Evolutionary conservation across 2,888 invertebrate genomes (phyloP).

Genomic region (Aricia artaxerxes): DNA sequence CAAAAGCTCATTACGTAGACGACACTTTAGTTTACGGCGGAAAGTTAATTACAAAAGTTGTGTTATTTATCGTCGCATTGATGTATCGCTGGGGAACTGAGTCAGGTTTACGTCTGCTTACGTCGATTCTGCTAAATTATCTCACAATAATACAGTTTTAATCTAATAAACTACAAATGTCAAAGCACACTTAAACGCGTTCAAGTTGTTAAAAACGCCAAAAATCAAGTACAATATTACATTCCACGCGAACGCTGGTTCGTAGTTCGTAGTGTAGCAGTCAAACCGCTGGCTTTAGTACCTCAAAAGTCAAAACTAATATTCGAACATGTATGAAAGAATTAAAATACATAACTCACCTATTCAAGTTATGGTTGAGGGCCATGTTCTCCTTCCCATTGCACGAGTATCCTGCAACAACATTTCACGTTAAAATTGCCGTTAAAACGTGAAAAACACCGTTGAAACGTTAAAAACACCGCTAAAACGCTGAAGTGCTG

Average conservation of each 20-base stretch:
- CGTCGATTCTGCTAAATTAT: too few relatives aligned
- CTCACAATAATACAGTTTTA: too few relatives aligned
- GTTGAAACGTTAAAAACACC: not conserved
- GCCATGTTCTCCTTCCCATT: constrained; percentile 76
- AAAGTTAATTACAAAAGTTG: constrained; percentile 18
- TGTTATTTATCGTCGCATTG: constrained; percentile 12
- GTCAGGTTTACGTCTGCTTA: not conserved
- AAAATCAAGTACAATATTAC: too few relatives aligned
- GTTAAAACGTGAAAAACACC: not conserved
- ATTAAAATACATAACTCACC: constrained; percentile 51
- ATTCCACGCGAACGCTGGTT: too few relatives aligned
- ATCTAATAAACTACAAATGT: too few relatives aligned
- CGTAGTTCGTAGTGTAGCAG: too few relatives aligned
- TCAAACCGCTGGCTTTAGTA: too few relatives aligned
- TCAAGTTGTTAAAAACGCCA: too few relatives aligned
- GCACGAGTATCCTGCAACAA: constrained; percentile 71
- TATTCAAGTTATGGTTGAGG: constrained; percentile 74
- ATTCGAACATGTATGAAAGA: too few relatives aligned
- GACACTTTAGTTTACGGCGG: not conserved
- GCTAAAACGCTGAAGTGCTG: not conserved
- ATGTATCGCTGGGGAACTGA: not conserved
- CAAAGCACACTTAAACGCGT: too few relatives aligned
- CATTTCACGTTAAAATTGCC: not conserved
- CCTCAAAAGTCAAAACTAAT: too few relatives aligned
- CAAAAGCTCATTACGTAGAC: constrained; percentile 9